phyloP scores from a whole-genome alignment of 2,797 vertebrate genomes.

The Acrocephalus scirpaceus region DNA sequence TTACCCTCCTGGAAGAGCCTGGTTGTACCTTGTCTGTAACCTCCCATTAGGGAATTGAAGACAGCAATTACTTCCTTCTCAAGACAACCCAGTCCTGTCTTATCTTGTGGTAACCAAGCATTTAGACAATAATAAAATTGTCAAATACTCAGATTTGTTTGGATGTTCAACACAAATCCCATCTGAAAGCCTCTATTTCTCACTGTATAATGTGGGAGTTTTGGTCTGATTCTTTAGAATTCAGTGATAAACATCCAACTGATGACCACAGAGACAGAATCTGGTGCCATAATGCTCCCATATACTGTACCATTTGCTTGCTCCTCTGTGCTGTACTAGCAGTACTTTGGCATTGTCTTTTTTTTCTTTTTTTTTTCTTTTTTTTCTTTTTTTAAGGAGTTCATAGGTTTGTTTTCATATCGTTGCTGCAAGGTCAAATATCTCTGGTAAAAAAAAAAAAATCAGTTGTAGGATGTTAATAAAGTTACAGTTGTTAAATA shows the following conservation, averaged over 20 bases:
- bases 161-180: neutral
- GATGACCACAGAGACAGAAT: neutral
- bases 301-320: neutral
- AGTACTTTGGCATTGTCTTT: neutral
- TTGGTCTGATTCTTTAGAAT: neutral
- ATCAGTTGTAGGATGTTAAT: neutral
- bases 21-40: neutral
- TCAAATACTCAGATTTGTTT: neutral
- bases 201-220: neutral
- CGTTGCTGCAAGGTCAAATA: neutral
- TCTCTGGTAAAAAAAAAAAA: neutral
- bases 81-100: neutral
- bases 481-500: neutral
- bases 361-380: neutral
- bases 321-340: neutral
- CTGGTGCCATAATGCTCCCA: neutral
- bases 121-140: neutral
- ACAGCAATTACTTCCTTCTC: neutral
- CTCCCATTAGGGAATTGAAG: neutral
- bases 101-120: neutral
- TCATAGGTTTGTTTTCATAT: conserved; percentile 4
- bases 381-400: neutral
- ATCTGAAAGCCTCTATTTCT: neutral
- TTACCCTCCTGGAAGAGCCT: neutral
- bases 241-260: neutral